Evolutionary conservation across 2,113 vertebrate species (phyloP), one percentile per base, ranked within the genome.

Genomic region (Zeus faber): DNA sequence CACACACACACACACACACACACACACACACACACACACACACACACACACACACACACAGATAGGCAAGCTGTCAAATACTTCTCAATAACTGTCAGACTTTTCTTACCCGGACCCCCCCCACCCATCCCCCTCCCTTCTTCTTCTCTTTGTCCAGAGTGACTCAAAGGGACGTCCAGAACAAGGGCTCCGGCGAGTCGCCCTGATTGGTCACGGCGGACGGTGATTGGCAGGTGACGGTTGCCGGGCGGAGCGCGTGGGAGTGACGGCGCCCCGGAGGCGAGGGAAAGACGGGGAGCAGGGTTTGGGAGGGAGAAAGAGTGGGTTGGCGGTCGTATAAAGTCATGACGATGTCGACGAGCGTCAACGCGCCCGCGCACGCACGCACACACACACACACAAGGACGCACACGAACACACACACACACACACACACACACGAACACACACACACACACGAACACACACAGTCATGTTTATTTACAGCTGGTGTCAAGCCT

Each of bases 401-500:
- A 8, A 2, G 8, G 8, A 2, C 13, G 2, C 31, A 2, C 7
- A 7, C 31, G 2, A 2, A n/a, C n/a, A n/a, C n/a, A n/a, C n/a
- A n/a, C n/a, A n/a, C 33, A 9, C 33, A 3, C 41, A 40, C 67
- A 47, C 49, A 18, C 61, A 44, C 49, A 39, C 48, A 60, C 51
- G 39, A 47, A 54, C 55, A 49, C 59, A 65, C 49, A 54, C 41
- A 58, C 46, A 56, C 49, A 54, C 44, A 67, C 52, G 65, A 46
- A 69, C 63, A 72, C 41, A 52, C 51, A 62, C 47, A 58, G 55
- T 62, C 74, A 52, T 71, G 79, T 83, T 84, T 88, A 87, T 89
- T 89, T 90, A 88, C 67, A 56, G 60, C 65, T 27, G 45, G 54
- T 68, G 79, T 87, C 88, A 83, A 41, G 65, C 14, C 5, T 60